Base-by-base conservation (phyloP, 2,797 vertebrate species). In the Spinus olivaceus region DNA sequence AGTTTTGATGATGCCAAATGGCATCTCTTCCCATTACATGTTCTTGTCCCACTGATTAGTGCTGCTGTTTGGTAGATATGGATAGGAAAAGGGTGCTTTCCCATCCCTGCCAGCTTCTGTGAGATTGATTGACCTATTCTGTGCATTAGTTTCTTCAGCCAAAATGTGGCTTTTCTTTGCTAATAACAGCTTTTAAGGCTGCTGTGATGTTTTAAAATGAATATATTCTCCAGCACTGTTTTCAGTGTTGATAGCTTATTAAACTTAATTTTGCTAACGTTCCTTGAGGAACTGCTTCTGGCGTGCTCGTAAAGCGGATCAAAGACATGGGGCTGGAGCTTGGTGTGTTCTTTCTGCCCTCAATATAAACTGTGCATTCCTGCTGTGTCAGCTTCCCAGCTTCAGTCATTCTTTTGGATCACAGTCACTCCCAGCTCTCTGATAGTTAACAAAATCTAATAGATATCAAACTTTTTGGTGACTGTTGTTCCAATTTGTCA, bases 281-380 rank as follows among this genome's bases (percentile, higher is more conserved):
- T 72, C 44, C 6, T 32, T 21, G 24, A 61, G 47, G 35, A 61
- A 3, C 20, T 30, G 9, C 60, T 81, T 70, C 22, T 54, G 49
- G 8, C 0, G 0, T 42, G 9, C 25, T 41, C 0, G 0, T 76
- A 50, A 72, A 87, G 23, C 44, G 66, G 42, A 46, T 41, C 6
- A 49, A 42, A 66, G 81, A 32, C 8, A 9, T 0, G 2, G 8
- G 14, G 8, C 49, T 81, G 77, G 37, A 84, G 37, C 25, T 51
- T 74, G 44, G 8, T 59, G 18, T 56, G 21, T 71, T 71, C 32
- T 78, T 86, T 56, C 53, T 88, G 32, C 72, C 37, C 12, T 39
- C 35, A 37, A 0, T 11, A 46, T 59, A 27, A 37, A 23, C 25
- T n/a, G 22, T 47, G 20, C 20, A 10, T 51, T 86, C 24, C 50